Evolutionary conservation across 2,113 vertebrate genomes (phyloP), one percentile per base, ranked within the genome.

Genomic region (Tonatia bakeri): DNA sequence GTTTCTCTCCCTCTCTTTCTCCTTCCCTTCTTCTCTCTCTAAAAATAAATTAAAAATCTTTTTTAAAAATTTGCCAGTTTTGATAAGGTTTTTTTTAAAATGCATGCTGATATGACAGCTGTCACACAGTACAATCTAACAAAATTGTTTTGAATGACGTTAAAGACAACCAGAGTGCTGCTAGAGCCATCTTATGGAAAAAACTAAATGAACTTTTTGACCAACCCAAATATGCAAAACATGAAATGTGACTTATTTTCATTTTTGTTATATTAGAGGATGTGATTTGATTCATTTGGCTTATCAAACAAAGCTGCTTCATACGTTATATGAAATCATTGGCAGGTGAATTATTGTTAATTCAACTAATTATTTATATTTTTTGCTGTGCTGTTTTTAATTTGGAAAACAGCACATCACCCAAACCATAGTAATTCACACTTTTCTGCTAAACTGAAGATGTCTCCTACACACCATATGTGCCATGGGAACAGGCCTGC

Each of bases 401-500:
- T 72, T 91, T 76, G 79, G 47, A 87, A 93, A 90, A 83, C 1
- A 82, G 85, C 19, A 26, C 8, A 50, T 88, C 28, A 75, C 31
- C 56, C 33, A 87, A 92, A 20, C 69, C 28, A 28, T 43, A 90
- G 7, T 77, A 65, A 94, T 61, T 72, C 64, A 92, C 11, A 45
- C 92, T 95, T 87, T 95, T 90, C 52, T 50, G 9, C 33, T 96
- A 56, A 88, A 87, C 50, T 61, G 56, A 94, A 94, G 86, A 79
- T 70, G 45, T 67, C 59, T 64, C 67, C 11, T 82, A 77, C 91
- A 43, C 59, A 83, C 50, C 82, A 43, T 54, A 24, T 87, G 22
- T 36, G 24, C 59, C 31, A 22, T 15, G 36, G 72, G 54, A 94
- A 79, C 24, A 73, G 67, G 7, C 50, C 56, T 33, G 10, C 2